These are phyloP conservation scores for Anguilla megastoma DNA, from an alignment of 2,797 vertebrate genomes.

Conservation along the genomic window DNA sequence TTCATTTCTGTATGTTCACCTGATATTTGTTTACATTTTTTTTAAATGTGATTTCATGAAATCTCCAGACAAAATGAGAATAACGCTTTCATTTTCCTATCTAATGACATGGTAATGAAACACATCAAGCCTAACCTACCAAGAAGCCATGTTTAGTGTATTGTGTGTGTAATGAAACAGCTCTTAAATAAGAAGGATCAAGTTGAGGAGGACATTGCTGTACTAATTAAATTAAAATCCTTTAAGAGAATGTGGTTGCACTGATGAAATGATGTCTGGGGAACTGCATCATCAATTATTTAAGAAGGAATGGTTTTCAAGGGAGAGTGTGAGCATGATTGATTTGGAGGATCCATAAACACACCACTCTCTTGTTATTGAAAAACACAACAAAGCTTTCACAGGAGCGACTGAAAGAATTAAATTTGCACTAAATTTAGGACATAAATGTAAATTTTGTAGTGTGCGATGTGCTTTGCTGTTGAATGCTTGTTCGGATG, in stretches of 20 bases:
- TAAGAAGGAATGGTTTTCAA: conserved; percentile 42
- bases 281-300: conserved; percentile 39
- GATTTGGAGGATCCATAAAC: conserved; percentile 59
- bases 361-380: not conserved
- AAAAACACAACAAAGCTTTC: conserved; percentile 48
- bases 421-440: not conserved
- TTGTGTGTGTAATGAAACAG: not conserved
- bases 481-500: not conserved
- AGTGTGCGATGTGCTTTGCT: not conserved
- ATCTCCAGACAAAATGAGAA: not conserved
- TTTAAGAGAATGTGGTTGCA: not conserved
- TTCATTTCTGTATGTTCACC: not conserved
- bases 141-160: not conserved
- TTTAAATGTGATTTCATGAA: not conserved
- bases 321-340: conserved; percentile 42
- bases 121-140: not conserved
- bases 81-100: not conserved
- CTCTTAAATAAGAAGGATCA: not conserved
- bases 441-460: not conserved
- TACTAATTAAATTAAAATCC: not conserved
- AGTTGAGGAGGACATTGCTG: not conserved
- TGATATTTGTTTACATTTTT: not conserved
- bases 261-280: conserved; percentile 15
- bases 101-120: not conserved
- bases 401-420: conserved; percentile 26